These are phyloP conservation scores for Linepithema humile DNA, from an alignment of 1,140 invertebrate species.

Conservation along the genomic window DNA sequence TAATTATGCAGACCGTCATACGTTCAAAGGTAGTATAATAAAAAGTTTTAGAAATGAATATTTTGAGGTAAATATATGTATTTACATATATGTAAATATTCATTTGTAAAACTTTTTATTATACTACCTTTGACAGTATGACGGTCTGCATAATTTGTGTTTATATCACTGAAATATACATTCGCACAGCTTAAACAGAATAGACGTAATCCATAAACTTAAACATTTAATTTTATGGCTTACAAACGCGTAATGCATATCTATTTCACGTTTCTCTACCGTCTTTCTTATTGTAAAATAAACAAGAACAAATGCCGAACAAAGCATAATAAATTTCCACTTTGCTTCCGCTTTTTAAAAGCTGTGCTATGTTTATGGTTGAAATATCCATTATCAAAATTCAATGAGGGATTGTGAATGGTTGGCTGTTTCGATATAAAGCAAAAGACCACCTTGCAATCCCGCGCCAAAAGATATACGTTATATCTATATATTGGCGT, in stretches of 20 bases:
- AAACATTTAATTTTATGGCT: constrained; percentile 8
- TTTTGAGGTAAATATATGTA: too few relatives aligned
- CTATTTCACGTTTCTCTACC: background rate
- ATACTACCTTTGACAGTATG: background rate
- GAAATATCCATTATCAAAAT: background rate
- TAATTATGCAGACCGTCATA: too few relatives aligned
- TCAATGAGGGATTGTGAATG: background rate
- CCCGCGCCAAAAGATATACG: background rate
- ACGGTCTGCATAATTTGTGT: background rate
- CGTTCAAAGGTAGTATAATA: too few relatives aligned
- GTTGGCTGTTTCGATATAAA: background rate
- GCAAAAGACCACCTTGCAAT: background rate
- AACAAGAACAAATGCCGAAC: background rate
- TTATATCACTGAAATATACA: background rate
- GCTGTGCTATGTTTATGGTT: background rate
- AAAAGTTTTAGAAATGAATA: too few relatives aligned
- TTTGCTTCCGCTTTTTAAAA: background rate
- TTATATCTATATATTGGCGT: background rate
- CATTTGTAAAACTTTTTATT: background rate
- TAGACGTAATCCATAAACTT: background rate
- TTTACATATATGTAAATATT: background rate
- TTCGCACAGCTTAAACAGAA: background rate
- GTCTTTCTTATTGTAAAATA: background rate
- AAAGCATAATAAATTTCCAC: background rate
- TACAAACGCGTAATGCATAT: background rate